Evolutionary conservation across 2,888 invertebrate species (phyloP).

Genomic region (Pristionchus mayeri): DNA sequence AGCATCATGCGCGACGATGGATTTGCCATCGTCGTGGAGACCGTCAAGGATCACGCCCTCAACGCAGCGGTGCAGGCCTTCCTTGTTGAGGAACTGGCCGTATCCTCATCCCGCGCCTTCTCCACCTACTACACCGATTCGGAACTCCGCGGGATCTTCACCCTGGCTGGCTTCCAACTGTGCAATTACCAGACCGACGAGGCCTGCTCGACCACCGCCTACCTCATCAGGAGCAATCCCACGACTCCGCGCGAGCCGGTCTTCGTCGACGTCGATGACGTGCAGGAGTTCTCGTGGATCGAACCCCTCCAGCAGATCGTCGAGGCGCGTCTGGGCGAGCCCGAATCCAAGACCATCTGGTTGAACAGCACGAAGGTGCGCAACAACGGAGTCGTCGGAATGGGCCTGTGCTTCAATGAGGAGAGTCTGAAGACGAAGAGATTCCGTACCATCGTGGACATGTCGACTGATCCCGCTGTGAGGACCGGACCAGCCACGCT

Average conservation of each 20-base stretch:
- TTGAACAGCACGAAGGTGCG: constrained; percentile 81
- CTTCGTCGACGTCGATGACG: constrained; percentile 74
- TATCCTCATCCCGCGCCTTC: constrained; percentile 58
- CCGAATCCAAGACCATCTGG: constrained; percentile 79
- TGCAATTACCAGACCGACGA: constrained; percentile 72
- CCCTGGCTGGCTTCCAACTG: constrained; percentile 70
- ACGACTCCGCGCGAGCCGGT: constrained; percentile 66
- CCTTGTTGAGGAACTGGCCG: constrained; percentile 32
- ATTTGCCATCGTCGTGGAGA: constrained; percentile 77
- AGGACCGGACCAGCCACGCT: constrained; percentile 68
- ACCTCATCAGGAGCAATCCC: constrained; percentile 67
- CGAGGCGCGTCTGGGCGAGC: constrained; percentile 84
- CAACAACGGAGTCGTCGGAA: constrained; percentile 87
- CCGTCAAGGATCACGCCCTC: constrained; percentile 25
- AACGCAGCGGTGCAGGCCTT: constrained; percentile 47
- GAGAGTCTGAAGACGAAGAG: constrained; percentile 75
- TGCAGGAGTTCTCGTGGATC: constrained; percentile 75
- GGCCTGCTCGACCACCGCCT: constrained; percentile 61
- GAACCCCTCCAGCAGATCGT: constrained; percentile 74
- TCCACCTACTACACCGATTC: constrained; percentile 70
- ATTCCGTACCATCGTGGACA: constrained; percentile 74
- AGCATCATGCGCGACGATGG: constrained; percentile 76
- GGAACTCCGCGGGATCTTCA: constrained; percentile 68
- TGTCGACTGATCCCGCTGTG: constrained; percentile 67
- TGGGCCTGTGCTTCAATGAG: constrained; percentile 87